Evolutionary conservation across 2,888 invertebrate genomes (phyloP), one percentile per base, ranked within the genome.

Genomic region (Ypsolopha scabrella): DNA sequence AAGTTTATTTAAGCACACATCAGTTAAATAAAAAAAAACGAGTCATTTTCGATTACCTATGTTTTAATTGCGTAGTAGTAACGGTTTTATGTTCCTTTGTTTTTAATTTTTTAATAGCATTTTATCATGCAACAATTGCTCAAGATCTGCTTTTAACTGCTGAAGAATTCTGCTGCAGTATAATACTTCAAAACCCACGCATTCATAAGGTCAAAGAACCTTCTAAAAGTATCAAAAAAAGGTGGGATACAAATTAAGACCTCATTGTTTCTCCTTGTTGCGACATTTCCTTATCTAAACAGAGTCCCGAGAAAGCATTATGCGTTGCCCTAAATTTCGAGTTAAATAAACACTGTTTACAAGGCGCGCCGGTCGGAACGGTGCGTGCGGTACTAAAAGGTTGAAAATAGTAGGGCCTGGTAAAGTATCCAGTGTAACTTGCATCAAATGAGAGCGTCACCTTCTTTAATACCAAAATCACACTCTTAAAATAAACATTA

Each of bases 231-330:
- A 65, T 67, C 64, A 68, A 67, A 71, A 63, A 72, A 68, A 70
- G 72, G 61, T 59, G 61, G 68, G 62, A 67, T 67, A 78, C 70
- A 80, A 81, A 49, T 83, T 83, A 81, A 79, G 70, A 66, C 61
- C 59, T 76, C 76, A 80, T 83, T 83, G 85, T 85, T 81, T 80
- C 66, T 65, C 64, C 55, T 61, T 63, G 71, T 82, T 80, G 73
- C 75, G 72, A 80, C 76, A 80, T 70, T 68, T 60, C 69, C 69
- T 77, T 79, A 79, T 77, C 77, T 78, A 67, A 71, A 73, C 65
- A 57, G 62, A 57, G 62, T 58, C 60, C 63, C 63, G 60, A 64
- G 71, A 72, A 73, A 70, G 68, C 62, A 49, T 49, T 41, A 49
- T 41, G 47, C 47, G 55, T 62, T 54, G 58, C 63, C 65, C 65